Evolutionary conservation across 2,113 vertebrate species (phyloP).

Genomic region (Actenoides hombroni): DNA sequence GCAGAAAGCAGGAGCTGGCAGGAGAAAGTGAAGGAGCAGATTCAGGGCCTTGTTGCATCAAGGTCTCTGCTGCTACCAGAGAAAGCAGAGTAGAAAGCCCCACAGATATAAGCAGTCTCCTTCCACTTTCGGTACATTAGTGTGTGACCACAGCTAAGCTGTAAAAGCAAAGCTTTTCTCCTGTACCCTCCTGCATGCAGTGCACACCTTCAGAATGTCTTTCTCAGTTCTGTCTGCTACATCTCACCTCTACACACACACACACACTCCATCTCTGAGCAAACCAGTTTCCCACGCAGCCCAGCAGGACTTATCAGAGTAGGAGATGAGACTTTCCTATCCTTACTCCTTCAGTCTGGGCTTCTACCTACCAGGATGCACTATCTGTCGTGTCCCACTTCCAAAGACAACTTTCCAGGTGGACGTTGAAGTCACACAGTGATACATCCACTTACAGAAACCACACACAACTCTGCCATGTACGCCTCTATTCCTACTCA

Average conservation of each 20-base stretch:
- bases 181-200: neutral
- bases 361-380: neutral
- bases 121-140: no score
- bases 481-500: neutral
- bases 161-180: neutral
- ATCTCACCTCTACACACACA: neutral
- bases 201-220: neutral
- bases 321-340: neutral
- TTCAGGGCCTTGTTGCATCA: neutral
- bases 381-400: neutral
- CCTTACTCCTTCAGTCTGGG: neutral
- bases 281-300: neutral
- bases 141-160: neutral
- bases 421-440: neutral
- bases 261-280: neutral
- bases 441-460: neutral
- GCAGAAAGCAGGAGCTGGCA: neutral
- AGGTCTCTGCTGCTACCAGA: neutral
- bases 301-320: neutral
- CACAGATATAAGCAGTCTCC: no score
- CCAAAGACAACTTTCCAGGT: neutral
- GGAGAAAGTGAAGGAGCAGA: neutral
- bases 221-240: neutral
- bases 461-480: neutral
- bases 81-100: neutral